Evolutionary conservation across 2,888 invertebrate genomes (phyloP).

Genomic region (Eurytoma adleriae): DNA sequence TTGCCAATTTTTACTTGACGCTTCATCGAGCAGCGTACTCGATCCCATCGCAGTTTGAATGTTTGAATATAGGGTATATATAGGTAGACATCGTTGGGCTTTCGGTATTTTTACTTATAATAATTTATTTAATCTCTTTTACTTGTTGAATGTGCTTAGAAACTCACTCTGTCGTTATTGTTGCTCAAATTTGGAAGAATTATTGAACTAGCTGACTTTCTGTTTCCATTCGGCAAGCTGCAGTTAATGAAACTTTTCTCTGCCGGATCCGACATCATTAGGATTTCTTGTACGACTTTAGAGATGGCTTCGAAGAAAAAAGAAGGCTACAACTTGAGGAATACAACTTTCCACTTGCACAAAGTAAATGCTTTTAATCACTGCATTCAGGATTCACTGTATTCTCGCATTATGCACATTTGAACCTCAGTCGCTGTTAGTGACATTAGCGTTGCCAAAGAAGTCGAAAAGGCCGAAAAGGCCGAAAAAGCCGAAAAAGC

Average conservation of each 20-base stretch:
- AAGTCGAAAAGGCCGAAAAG: no score
- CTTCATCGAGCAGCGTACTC: no score
- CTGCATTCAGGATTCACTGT: background rate
- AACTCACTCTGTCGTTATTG: constrained; percentile 48
- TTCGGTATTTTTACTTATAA: no score
- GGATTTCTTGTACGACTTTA: background rate
- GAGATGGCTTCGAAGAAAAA: background rate
- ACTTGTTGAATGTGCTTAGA: background rate
- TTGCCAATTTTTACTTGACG: no score
- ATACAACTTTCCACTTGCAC: background rate
- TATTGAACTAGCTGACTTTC: constrained; percentile 32
- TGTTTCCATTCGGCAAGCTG: constrained; percentile 46
- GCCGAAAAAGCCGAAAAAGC: no score
- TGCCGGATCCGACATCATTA: constrained; percentile 10
- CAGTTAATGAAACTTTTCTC: constrained; percentile 43
- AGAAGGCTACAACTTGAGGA: background rate
- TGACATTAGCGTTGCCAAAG: background rate
- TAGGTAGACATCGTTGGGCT: background rate
- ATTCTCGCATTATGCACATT: background rate
- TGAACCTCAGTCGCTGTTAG: background rate
- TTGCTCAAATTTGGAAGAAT: constrained; percentile 31
- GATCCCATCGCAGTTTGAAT: no score
- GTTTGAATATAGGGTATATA: background rate
- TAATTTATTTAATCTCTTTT: no score
- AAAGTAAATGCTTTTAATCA: background rate